Conservation (phyloP, 2,888 invertebrate genomes). For the Chymomyza caudatula region DNA sequence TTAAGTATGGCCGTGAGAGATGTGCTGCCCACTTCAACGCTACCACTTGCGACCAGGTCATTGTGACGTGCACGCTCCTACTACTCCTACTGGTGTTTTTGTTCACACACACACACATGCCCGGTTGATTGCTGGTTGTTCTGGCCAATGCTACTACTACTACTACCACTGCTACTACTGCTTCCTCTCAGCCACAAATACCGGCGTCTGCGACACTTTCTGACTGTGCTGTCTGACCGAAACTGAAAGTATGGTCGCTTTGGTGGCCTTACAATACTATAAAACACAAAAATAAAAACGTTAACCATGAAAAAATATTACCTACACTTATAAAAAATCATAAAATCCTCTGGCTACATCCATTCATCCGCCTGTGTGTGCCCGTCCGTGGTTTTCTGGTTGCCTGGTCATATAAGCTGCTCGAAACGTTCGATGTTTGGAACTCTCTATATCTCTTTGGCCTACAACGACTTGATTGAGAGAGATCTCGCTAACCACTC, state of each 20-base stretch:
- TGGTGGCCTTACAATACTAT: neutral
- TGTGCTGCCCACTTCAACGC: constrained; percentile 33
- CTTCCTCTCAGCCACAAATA: constrained; percentile 39
- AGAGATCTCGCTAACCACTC: constrained; percentile 42
- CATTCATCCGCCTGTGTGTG: constrained; percentile 28
- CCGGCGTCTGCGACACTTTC: constrained; percentile 40
- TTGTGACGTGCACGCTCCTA: neutral
- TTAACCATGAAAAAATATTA: constrained; percentile 10
- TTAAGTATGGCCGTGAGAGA: constrained; percentile 49
- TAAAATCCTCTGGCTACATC: constrained; percentile 27
- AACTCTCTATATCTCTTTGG: constrained; percentile 23
- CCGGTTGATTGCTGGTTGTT: constrained; percentile 46
- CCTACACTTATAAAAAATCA: neutral
- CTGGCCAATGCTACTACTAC: constrained; percentile 7
- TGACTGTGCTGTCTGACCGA: constrained; percentile 31
- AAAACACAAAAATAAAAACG: neutral
- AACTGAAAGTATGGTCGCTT: neutral
- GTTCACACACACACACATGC: constrained; percentile 17
- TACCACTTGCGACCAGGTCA: neutral
- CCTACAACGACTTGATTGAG: constrained; percentile 10
- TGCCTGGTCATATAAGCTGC: constrained; percentile 40
- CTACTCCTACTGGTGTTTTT: neutral
- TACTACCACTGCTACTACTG: constrained; percentile 18
- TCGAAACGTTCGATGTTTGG: constrained; percentile 53
- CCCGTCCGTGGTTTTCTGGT: constrained; percentile 42